Evolutionary conservation across 2,113 vertebrate species (phyloP).

Genomic region (Grus americana): DNA sequence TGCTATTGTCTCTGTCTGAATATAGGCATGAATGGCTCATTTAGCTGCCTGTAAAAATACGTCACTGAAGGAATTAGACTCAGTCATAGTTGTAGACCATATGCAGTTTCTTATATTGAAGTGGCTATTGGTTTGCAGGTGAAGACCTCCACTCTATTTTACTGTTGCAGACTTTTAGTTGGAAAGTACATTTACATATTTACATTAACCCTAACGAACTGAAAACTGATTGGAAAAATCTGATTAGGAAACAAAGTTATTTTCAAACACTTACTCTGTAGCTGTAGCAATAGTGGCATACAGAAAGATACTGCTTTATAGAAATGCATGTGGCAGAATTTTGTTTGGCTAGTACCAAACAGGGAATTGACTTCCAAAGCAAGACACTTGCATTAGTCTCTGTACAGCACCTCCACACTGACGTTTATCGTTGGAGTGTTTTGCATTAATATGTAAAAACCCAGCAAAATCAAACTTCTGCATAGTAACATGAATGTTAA

Average conservation of each 20-base stretch:
- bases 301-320: neutral
- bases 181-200: neutral
- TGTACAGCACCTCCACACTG: neutral
- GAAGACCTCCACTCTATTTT: neutral
- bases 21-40: neutral
- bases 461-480: neutral
- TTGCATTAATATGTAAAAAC: neutral
- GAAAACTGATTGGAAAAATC: neutral
- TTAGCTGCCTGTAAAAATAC: neutral
- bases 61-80: neutral
- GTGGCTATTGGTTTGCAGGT: neutral
- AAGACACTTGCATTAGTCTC: neutral
- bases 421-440: neutral
- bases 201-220: neutral
- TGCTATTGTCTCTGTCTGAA: neutral
- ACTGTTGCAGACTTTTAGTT: neutral
- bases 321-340: neutral
- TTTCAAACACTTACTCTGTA: neutral
- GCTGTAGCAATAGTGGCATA: neutral
- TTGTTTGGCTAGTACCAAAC: neutral
- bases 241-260: neutral
- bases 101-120: neutral
- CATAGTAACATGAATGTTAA: neutral
- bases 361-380: neutral
- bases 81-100: fast-evolving